Percentiles rank a stretch among this genome's conserved stretches.
Conservation (phyloP, 2,113 vertebrate genomes). For the Raja brachyura region DNA sequence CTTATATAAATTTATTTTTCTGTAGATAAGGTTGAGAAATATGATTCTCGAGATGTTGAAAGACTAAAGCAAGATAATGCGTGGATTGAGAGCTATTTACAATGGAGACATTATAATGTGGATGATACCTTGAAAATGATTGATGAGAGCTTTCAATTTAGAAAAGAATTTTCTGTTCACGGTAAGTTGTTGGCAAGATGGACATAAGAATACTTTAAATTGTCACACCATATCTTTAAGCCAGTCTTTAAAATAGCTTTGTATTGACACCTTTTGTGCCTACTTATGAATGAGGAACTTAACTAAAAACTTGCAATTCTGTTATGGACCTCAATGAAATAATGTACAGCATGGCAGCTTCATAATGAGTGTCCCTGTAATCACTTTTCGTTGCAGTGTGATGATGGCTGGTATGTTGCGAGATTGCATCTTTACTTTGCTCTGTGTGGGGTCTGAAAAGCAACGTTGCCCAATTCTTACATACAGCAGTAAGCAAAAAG, state of each 20-base stretch:
- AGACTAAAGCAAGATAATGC: constrained; percentile 74
- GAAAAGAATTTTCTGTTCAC: constrained; percentile 78
- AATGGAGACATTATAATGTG: constrained; percentile 69
- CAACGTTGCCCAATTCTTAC: not conserved
- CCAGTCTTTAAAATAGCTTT: not conserved
- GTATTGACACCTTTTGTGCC: not conserved
- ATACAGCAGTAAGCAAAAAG: not conserved
- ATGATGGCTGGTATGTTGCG: not conserved
- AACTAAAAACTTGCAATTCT: not conserved
- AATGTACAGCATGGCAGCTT: not conserved
- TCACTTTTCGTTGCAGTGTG: not conserved
- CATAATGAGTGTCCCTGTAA: not conserved
- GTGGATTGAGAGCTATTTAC: constrained; percentile 73
- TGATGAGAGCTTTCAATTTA: constrained; percentile 90
- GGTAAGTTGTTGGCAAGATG: constrained; percentile 58
- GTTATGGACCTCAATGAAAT: not conserved
- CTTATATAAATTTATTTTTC: constrained; percentile 41
- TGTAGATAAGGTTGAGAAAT: constrained; percentile 76
- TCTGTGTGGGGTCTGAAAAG: not conserved
- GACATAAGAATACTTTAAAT: not conserved
- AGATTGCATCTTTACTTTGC: not conserved
- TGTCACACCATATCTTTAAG: not conserved
- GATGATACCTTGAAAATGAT: constrained; percentile 93
- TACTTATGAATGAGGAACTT: not conserved
- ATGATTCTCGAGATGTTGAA: constrained; percentile 85